Evolutionary conservation across 2,113 vertebrate species (phyloP), one percentile per base, ranked within the genome.

Genomic region (Arothron firmamentum): DNA sequence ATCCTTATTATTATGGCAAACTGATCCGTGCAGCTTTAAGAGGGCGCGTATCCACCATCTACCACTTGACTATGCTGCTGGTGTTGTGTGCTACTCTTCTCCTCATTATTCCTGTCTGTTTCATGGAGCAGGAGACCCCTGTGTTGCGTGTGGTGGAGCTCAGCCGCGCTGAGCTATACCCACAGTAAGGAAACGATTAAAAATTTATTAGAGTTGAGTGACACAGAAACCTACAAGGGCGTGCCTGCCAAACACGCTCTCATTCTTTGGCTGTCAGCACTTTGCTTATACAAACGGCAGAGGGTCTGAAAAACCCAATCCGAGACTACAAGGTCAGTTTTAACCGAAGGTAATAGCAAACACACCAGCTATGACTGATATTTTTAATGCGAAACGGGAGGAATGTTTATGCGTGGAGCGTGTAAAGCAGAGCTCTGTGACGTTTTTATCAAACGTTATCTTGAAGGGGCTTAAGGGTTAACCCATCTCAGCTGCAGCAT

Each of bases 181-280:
- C 83, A 88, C 80, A 81, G 85, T 72, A 79, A 92, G 91, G 90
- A 92, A 92, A 91, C 81, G 76, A 93, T 93, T 89, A 93, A 93
- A 93, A 90, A 93, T 94, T 89, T 90, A 92, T 90, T 88, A 81
- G 84, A 71, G 86, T 81, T 77, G 89, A 89, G 85, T 90, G 92
- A 94, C 88, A 92, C 81, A 93, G 89, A 93, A 92, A 92, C 90
- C 92, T 92, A 91, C 90, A 89, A 92, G 92, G 92, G 91, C 83
- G 91, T 90, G 90, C 87, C 92, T 70, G 76, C 86, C 90, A 92
- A 92, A 90, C 68, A 87, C 77, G 79, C 90, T 90, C 87, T 86
- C 89, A 88, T 85, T 89, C 85, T 90, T 80, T 72, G 66, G 85
- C 90, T 69, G 77, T 92, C 91, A 93, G 90, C 90, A 88, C 43